Base-by-base conservation (phyloP, 2,888 invertebrate species). In the Cenopis cana region DNA sequence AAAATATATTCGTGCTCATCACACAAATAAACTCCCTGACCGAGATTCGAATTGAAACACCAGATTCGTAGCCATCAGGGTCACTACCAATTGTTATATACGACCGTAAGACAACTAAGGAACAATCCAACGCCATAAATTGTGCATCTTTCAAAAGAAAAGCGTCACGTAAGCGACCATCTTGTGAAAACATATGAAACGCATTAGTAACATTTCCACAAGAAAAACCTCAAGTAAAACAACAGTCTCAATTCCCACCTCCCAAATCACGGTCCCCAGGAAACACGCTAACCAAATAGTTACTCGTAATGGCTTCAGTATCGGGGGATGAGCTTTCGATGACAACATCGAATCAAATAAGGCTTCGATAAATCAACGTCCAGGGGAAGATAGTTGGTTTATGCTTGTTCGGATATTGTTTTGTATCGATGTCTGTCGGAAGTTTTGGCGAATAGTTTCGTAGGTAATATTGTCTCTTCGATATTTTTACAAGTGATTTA, bases 321-420 rank as follows among this genome's bases (percentile, higher is more conserved):
- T 68, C 68, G 61, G 62, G 73, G 73, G 73, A 70, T 52, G 59
- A 69, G 61, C 60, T 66, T 89, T 90, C 89, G 91, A 91, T 91
- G 92, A 93, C 92, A 92, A 92, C 90, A 91, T 91, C 92, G 89
- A 91, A 92, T 93, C 91, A 91, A 91, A 92, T 92, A 91, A 90
- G 89, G 85, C 89, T 84, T 82, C 86, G 83, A 91, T 93, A 90
- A 91, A 93, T 93, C 92, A 91, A 90, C 88, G 92, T 91, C 91
- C 87, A 89, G 89, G 67, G 55, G 57, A 60, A 17, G 57, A 57
- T 18, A 24, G 5, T 41, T 38, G 59, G 41, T 52, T 54, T 54
- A 36, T 52, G 38, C 10, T n/a, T 12, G 33, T 20, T 36, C 18
- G 73, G 18, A 61, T 61, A 61, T 64, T 64, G 52, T 64, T 64